Conservation (phyloP, 1,140 invertebrate species). For the Lordiphosa clarofinis region DNA sequence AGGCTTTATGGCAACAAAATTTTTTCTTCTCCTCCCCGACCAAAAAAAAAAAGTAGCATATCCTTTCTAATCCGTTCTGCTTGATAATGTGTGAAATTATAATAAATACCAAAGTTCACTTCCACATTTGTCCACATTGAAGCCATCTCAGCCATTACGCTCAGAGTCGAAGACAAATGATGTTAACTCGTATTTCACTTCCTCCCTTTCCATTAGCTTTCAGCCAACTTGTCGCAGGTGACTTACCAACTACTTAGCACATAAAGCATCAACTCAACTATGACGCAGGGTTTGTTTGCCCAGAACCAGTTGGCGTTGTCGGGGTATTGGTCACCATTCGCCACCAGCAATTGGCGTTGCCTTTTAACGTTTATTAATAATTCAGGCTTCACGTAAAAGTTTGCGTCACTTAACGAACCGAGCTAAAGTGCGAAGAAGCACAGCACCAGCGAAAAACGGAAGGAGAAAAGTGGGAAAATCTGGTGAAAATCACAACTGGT, state of each 20-base stretch:
- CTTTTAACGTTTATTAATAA: constrained; percentile 62
- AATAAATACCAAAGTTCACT: too few relatives aligned
- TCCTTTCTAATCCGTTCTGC: too few relatives aligned
- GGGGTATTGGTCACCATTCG: constrained; percentile 3
- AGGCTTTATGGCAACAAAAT: too few relatives aligned
- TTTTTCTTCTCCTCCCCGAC: too few relatives aligned
- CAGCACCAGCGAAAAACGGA: not conserved
- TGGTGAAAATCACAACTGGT: constrained; percentile 41
- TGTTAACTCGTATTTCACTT: not conserved
- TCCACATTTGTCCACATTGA: too few relatives aligned
- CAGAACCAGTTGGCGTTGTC: too few relatives aligned
- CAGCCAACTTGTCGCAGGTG: constrained; percentile 55
- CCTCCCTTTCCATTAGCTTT: constrained; percentile 31
- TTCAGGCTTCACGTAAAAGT: constrained; percentile 55
- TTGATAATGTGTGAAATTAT: too few relatives aligned
- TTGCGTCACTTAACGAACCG: constrained; percentile 45
- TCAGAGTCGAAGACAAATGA: too few relatives aligned
- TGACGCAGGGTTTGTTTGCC: constrained; percentile 7
- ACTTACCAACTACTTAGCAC: constrained; percentile 58
- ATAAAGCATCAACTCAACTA: constrained; percentile 52
- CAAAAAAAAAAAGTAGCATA: too few relatives aligned
- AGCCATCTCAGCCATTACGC: too few relatives aligned
- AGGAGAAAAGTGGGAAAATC: constrained; percentile 25
- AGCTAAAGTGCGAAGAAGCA: constrained; percentile 22
- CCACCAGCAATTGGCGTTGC: constrained; percentile 34